Base-by-base conservation (phyloP, 2,113 vertebrate species). In the Anser brachyrhynchus region DNA sequence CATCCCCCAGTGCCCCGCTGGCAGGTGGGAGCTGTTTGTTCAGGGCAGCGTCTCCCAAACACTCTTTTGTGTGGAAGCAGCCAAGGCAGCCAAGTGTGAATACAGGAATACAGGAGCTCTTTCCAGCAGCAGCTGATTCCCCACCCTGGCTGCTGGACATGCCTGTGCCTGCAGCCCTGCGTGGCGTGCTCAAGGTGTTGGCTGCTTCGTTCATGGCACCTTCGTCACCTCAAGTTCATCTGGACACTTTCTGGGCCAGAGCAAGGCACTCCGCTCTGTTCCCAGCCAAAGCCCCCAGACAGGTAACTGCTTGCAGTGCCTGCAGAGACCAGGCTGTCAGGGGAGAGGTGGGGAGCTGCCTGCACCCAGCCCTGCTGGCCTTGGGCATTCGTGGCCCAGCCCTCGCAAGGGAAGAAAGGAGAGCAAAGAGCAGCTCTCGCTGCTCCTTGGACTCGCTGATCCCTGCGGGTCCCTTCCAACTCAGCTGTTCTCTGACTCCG, bases 291-390 rank as follows among this genome's bases (percentile, higher is more conserved):
- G 58, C 52, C 74, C 57, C 57, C 2, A 61, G 19, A 10, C 3
- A 2, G 35, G 13, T 5, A 15, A 1, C 16, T 8, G n/a, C 28
- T 54, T 22, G 33, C 19, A 33, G 59, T 9, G 2, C 13, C 10
- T 5, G 4, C 16, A 10, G 23, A 28, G 3, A 7, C 5, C 9
- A 29, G 11, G 11, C 14, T 25, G 7, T 31, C 39, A 21, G 22
- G 2, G 41, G 14, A 13, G 54, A n/a, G 2, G 28, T 1, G 29
- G 22, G 4, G 16, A 41, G 37, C 58, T 29, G 51, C 35, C 9
- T 0, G 4, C 15, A 16, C 35, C 2, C 7, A 23, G 5, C 1
- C 0, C 13, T 1, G 0, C 19, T 18, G 21, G 12, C 25, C 25
- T 28, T 2, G 25, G 49, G 66, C 18, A 0, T 43, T 0, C 3